phyloP scores from a whole-genome alignment of 2,888 invertebrate genomes.

The Pseudococcus longispinus region DNA sequence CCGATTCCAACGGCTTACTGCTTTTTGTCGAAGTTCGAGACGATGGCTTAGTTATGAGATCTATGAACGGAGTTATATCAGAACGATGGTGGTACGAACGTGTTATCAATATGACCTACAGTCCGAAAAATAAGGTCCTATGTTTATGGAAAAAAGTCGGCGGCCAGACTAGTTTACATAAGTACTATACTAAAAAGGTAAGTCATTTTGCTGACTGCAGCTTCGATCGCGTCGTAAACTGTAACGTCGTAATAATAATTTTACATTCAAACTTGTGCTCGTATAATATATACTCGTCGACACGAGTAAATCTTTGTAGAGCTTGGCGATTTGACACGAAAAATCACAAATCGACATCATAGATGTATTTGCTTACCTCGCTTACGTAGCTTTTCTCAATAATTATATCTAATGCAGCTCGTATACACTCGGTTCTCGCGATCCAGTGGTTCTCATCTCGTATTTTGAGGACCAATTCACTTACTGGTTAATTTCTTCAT shows the following conservation, averaged over 20 bases:
- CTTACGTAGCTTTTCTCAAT: neutral
- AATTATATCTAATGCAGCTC: neutral
- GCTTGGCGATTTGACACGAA: constrained; percentile 25
- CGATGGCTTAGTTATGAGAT: constrained; percentile 85
- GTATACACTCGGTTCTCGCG: constrained; percentile 5
- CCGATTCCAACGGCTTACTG: constrained; percentile 88
- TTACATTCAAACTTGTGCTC: neutral
- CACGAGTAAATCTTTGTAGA: constrained; percentile 25
- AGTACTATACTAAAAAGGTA: constrained; percentile 99
- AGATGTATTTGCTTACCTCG: neutral
- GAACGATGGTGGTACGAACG: constrained; percentile 99
- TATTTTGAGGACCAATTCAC: constrained; percentile 32
- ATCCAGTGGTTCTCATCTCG: constrained; percentile 6
- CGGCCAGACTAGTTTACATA: constrained; percentile 93
- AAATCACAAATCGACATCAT: constrained; percentile 19
- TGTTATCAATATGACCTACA: constrained; percentile 99
- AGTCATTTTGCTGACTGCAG: constrained; percentile 54
- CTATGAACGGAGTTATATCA: constrained; percentile 81
- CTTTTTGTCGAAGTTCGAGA: constrained; percentile 94
- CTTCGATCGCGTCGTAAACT: neutral
- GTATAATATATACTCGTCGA: neutral
- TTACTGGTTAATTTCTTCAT: constrained; percentile 48
- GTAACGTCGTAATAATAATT: neutral
- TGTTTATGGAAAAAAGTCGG: constrained; percentile 97
- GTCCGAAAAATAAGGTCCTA: constrained; percentile 95